Percentiles rank a stretch among this genome's conserved stretches.
These are phyloP conservation scores for Diplodus sargus DNA, from an alignment of 2,797 vertebrate genomes.

Conservation along the genomic window DNA sequence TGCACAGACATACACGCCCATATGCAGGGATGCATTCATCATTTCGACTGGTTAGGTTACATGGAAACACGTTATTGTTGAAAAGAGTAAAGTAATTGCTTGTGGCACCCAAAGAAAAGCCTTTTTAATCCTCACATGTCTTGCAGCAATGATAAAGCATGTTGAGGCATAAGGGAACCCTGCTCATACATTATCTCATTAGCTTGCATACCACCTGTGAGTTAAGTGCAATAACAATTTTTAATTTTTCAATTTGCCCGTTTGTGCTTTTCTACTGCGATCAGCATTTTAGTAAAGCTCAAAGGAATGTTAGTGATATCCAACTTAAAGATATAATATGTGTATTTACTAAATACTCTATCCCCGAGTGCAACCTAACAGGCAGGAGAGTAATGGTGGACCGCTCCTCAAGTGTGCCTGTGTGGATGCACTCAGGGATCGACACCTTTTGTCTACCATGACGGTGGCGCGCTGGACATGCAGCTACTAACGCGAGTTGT, in stretches of 20 bases:
- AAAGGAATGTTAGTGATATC: background rate
- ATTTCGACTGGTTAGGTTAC: slow-evolving; percentile 18
- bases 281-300: background rate
- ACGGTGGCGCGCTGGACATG: too few relatives aligned
- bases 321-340: too few relatives aligned
- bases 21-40: background rate
- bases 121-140: slow-evolving; percentile 24
- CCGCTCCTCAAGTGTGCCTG: too few relatives aligned
- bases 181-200: slow-evolving; percentile 27
- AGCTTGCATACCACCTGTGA: slow-evolving; percentile 21
- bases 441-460: too few relatives aligned
- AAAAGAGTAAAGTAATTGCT: slow-evolving; percentile 17
- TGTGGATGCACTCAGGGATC: too few relatives aligned
- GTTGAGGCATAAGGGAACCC: slow-evolving; percentile 27
- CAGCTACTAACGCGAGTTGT: too few relatives aligned
- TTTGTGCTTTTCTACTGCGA: slow-evolving; percentile 22
- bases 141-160: slow-evolving; percentile 17
- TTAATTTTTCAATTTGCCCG: background rate
- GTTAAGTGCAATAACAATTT: background rate
- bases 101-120: slow-evolving; percentile 8
- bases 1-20: background rate
- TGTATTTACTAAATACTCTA: too few relatives aligned
- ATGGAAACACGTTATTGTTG: slow-evolving; percentile 7
- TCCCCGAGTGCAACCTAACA: too few relatives aligned
- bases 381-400: too few relatives aligned